These are phyloP conservation scores for Aspiorhynchus laticeps DNA, from an alignment of 2,113 vertebrate species.

Conservation along the genomic window DNA sequence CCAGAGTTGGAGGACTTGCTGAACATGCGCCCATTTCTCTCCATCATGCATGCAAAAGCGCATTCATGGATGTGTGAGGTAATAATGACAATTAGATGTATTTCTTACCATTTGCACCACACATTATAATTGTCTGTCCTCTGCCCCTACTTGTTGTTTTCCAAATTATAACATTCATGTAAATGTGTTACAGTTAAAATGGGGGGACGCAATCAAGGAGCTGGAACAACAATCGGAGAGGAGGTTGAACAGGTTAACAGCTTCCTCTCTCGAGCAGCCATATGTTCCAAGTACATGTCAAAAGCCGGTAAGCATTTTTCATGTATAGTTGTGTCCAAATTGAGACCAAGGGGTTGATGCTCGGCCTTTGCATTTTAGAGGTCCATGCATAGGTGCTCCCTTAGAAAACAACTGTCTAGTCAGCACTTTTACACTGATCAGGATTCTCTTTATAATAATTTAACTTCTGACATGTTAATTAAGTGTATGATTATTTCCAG, in stretches of 20 bases:
- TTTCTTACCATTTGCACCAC: neutral
- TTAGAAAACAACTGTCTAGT: neutral
- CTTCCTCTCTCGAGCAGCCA: neutral
- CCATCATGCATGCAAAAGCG: conserved; percentile 4
- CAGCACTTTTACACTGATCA: neutral
- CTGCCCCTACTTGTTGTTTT: conserved; percentile 9
- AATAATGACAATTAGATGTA: neutral
- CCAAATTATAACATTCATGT: conserved; percentile 7
- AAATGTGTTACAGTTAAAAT: conserved; percentile 24
- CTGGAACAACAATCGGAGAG: conserved; percentile 15
- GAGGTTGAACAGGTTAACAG: conserved; percentile 16
- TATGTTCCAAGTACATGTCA: conserved; percentile 15
- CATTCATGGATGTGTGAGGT: conserved; percentile 14
- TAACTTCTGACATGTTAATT: neutral
- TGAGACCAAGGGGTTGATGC: neutral
- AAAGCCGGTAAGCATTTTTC: conserved; percentile 17
- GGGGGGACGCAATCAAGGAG: conserved; percentile 13
- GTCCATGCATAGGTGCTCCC: neutral
- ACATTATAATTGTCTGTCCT: neutral
- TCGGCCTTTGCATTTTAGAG: neutral
- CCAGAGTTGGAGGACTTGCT: neutral
- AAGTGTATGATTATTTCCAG: neutral
- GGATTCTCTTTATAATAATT: neutral
- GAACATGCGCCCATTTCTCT: neutral
- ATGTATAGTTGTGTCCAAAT: neutral